Percentiles rank a stretch among this genome's conserved stretches.
Conservation (phyloP, 1,140 invertebrate genomes). For the Meteorus sp. region DNA sequence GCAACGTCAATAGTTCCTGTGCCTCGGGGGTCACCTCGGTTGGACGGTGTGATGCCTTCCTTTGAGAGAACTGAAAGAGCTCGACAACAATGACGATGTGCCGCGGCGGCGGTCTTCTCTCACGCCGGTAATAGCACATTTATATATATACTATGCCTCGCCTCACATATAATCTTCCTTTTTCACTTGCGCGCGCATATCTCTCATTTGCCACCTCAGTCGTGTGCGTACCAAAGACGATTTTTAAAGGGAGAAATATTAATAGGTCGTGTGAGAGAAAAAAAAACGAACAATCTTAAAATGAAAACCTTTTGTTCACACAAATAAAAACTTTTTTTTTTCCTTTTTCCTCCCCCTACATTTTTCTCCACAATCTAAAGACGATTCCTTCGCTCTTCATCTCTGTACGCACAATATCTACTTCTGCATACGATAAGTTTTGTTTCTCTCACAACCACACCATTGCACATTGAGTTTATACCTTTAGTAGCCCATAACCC, state of each 20-base stretch:
- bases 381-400: neutral
- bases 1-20: slow-evolving; percentile 28
- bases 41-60: slow-evolving; percentile 37
- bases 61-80: slow-evolving; percentile 42
- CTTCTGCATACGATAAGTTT: neutral
- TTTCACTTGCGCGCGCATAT: neutral
- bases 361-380: neutral
- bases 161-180: slow-evolving; percentile 5
- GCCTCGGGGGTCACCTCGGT: slow-evolving; percentile 29
- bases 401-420: neutral
- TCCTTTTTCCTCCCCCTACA: neutral
- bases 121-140: neutral
- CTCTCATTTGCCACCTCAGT: slow-evolving; percentile 10
- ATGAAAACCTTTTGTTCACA: slow-evolving; percentile 7
- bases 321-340: too few relatives aligned
- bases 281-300: neutral
- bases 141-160: neutral
- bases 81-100: slow-evolving; percentile 42
- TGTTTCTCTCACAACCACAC: neutral
- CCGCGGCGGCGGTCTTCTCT: slow-evolving; percentile 11
- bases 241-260: slow-evolving; percentile 6
- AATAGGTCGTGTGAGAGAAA: neutral
- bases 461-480: neutral
- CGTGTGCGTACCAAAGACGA: neutral
- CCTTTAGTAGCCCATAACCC: slow-evolving; percentile 9